A percentile compares a stretch with the other conserved stretches of the same genome.
Evolutionary conservation across 2,797 vertebrate species (phyloP).

Genomic region (Pterois miles): DNA sequence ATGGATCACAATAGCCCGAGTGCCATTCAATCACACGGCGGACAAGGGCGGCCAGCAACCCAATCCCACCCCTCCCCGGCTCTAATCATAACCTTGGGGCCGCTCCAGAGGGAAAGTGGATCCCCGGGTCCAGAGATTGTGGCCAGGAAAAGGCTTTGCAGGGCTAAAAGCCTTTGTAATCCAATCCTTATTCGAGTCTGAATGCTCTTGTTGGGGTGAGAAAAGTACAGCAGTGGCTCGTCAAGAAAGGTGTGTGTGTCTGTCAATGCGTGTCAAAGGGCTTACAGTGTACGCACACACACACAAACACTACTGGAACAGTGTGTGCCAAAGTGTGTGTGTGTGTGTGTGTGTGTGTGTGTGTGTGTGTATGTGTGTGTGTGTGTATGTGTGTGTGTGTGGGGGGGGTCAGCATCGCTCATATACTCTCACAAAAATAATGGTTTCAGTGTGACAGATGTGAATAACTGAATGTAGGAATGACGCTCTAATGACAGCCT

Average conservation of each 20-base stretch:
- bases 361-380: too few relatives aligned
- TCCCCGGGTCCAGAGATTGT: conserved; percentile 58
- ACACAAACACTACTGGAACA: conserved; percentile 24
- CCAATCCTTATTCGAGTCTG: conserved; percentile 64
- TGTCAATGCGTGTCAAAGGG: conserved; percentile 57
- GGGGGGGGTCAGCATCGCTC: conserved; percentile 4
- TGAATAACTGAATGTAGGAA: conserved; percentile 49
- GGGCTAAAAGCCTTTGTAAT: conserved; percentile 80
- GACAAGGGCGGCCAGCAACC: conserved; percentile 68
- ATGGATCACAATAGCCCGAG: conserved; percentile 61
- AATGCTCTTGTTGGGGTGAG: conserved; percentile 69
- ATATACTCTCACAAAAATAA: conserved; percentile 34
- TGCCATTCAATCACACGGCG: conserved; percentile 68
- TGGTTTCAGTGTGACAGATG: conserved; percentile 48
- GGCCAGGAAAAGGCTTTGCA: conserved; percentile 67
- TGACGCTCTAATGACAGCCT: conserved; percentile 25
- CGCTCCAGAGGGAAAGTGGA: conserved; percentile 69
- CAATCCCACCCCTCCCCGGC: conserved; percentile 55
- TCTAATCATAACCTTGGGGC: conserved; percentile 76
- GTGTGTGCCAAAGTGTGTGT: conserved; percentile 41
- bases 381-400: too few relatives aligned
- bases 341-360: too few relatives aligned
- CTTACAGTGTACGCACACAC: conserved; percentile 28
- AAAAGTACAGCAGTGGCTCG: conserved; percentile 70
- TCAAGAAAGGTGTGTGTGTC: conserved; percentile 58